Evolutionary conservation across 2,113 vertebrate genomes (phyloP).

Genomic region (Mirza zaza): DNA sequence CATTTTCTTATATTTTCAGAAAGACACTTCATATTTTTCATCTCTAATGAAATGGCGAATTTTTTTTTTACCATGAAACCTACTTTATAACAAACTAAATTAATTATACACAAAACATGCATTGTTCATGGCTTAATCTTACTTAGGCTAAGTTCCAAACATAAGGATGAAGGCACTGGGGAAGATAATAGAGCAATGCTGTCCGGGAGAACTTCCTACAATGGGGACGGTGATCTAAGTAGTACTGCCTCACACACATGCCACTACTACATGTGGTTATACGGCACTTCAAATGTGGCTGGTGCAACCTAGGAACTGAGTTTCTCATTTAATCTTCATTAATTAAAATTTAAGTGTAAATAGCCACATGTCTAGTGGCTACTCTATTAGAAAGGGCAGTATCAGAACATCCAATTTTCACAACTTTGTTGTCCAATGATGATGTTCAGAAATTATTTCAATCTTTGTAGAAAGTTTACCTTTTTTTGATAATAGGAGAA

Average conservation of each 20-base stretch:
- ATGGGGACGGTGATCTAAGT: not conserved
- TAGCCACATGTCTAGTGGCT: not conserved
- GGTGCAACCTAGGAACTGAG: not conserved
- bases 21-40: constrained; percentile 3
- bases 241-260: too few relatives aligned
- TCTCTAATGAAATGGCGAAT: not conserved
- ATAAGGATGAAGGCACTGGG: not conserved
- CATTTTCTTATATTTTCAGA: not conserved
- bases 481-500: not conserved
- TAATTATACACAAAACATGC: not conserved
- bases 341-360: not conserved
- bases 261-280: not conserved
- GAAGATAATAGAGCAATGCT: not conserved
- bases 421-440: not conserved
- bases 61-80: not conserved
- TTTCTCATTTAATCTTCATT: not conserved
- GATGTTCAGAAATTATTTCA: not conserved
- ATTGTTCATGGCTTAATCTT: not conserved
- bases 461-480: not conserved
- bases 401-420: not conserved
- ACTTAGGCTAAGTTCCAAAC: not conserved
- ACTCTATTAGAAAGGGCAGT: not conserved
- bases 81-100: not conserved
- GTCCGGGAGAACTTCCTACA: not conserved
- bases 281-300: not conserved